phyloP scores from a whole-genome alignment of 2,113 vertebrate genomes.

The Oxyura jamaicensis region DNA sequence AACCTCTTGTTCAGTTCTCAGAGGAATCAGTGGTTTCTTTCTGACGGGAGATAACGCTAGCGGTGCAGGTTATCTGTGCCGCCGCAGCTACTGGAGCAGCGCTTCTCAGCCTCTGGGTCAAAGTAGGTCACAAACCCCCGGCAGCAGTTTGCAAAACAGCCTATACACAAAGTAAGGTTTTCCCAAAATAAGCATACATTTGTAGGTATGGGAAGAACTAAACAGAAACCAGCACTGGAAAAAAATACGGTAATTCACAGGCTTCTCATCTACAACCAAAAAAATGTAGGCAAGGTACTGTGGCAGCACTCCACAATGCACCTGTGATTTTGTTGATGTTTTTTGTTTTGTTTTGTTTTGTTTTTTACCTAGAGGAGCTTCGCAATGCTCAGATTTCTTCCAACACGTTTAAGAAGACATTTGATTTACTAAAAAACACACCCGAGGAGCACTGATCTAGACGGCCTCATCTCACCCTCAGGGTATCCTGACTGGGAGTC shows the following conservation, averaged over 20 bases:
- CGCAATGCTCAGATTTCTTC: neutral
- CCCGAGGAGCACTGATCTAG: neutral
- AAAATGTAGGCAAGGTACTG: neutral
- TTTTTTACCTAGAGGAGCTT: neutral
- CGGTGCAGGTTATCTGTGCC: neutral
- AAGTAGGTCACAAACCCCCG: constrained; percentile 10
- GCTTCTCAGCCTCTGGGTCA: constrained; percentile 25
- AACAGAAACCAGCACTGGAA: neutral
- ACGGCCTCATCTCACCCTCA: neutral
- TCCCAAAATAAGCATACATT: neutral
- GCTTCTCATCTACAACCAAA: neutral
- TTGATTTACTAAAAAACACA: neutral
- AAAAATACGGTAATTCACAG: neutral
- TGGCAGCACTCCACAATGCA: neutral
- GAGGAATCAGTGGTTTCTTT: constrained; percentile 32
- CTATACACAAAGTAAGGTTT: neutral
- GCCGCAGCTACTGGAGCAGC: neutral
- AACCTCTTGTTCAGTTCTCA: neutral
- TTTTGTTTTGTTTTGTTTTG: too few relatives aligned
- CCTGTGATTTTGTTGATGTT: neutral
- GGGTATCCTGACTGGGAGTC: neutral
- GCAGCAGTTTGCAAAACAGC: neutral
- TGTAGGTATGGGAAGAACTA: neutral
- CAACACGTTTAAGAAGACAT: neutral
- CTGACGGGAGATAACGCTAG: neutral